Conservation (phyloP, 2,888 invertebrate genomes). For the Trissolcus brochymenae region DNA sequence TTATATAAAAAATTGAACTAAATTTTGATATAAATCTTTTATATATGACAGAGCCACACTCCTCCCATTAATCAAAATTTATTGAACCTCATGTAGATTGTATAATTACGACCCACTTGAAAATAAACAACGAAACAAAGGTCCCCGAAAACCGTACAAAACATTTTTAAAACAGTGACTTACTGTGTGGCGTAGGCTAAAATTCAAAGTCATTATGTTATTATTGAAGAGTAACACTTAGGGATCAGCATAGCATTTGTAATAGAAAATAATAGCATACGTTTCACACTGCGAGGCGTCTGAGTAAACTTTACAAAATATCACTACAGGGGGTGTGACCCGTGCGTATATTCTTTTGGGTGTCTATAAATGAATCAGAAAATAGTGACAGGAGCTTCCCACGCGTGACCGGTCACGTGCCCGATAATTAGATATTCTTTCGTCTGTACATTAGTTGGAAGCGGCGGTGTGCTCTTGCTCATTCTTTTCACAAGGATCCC, state of each 20-base stretch:
- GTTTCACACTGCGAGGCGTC: slow-evolving; percentile 71
- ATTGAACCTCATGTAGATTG: no score
- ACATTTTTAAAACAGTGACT: no score
- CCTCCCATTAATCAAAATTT: no score
- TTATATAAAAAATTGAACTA: no score
- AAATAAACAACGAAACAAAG: no score
- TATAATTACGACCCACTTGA: no score
- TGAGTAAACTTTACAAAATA: slow-evolving; percentile 74
- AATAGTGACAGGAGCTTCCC: slow-evolving; percentile 73
- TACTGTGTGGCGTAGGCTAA: no score
- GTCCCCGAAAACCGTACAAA: no score
- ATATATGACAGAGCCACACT: no score
- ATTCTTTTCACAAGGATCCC: slow-evolving; percentile 64
- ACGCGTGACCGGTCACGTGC: slow-evolving; percentile 75
- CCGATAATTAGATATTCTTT: slow-evolving; percentile 76
- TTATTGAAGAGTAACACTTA: slow-evolving; percentile 35
- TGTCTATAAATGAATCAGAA: slow-evolving; percentile 72
- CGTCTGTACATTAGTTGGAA: slow-evolving; percentile 66
- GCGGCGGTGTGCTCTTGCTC: slow-evolving; percentile 57
- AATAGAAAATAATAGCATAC: slow-evolving; percentile 69
- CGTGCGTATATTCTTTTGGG: slow-evolving; percentile 60
- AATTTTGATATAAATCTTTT: no score
- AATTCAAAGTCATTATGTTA: slow-evolving; percentile 46
- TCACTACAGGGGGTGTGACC: slow-evolving; percentile 71
- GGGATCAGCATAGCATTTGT: slow-evolving; percentile 34